phyloP scores from a whole-genome alignment of 2,113 vertebrate genomes.

The Microcebus griseorufus region DNA sequence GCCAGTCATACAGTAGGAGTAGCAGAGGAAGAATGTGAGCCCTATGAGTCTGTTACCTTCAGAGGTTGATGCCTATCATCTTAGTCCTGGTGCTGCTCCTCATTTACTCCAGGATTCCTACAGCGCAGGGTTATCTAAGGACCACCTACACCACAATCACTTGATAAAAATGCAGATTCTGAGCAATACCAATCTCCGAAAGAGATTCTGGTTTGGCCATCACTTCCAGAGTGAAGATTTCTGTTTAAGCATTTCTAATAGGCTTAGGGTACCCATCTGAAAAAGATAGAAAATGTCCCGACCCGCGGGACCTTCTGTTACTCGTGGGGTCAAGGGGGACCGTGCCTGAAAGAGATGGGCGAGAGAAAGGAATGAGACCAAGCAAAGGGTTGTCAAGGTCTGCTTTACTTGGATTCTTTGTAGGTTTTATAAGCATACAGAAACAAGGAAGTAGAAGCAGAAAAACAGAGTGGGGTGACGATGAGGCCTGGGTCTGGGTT shows the following conservation, averaged over 20 bases:
- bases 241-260: neutral
- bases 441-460: too few species aligned
- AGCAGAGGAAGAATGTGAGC: neutral
- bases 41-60: neutral
- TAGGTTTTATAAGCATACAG: too few species aligned
- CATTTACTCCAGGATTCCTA: neutral
- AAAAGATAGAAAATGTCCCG: neutral
- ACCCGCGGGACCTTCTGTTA: too few species aligned
- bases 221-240: neutral
- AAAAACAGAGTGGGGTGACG: too few species aligned
- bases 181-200: neutral
- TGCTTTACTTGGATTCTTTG: too few species aligned
- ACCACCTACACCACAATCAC: neutral
- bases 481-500: too few species aligned
- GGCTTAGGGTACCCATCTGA: neutral
- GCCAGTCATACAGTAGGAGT: neutral
- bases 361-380: too few species aligned
- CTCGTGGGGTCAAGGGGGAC: too few species aligned
- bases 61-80: neutral
- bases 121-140: neutral
- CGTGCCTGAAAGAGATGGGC: too few species aligned
- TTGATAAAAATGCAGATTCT: neutral
- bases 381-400: too few species aligned
- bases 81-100: neutral
- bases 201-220: neutral